Evolutionary conservation across 2,113 vertebrate species (phyloP).

Genomic region (Hydropotes inermis): DNA sequence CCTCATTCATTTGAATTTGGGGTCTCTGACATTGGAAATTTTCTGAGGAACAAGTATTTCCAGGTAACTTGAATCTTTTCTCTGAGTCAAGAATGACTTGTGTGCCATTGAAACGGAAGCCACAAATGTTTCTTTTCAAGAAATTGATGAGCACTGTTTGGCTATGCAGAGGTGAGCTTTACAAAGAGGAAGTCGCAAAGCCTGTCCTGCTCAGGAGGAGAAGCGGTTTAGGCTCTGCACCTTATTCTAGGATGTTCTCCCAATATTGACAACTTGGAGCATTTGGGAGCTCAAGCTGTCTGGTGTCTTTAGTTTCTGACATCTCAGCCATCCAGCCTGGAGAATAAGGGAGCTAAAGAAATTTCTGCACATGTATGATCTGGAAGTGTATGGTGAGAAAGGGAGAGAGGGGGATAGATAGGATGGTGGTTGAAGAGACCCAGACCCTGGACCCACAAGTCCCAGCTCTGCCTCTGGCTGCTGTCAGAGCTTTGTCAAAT

Average conservation of each 20-base stretch:
- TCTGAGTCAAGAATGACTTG: neutral
- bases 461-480: neutral
- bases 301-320: neutral
- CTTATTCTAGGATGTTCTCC: neutral
- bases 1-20: neutral
- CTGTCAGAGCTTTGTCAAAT: neutral
- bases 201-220: neutral
- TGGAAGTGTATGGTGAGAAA: neutral
- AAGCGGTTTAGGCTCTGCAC: neutral
- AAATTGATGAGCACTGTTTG: neutral
- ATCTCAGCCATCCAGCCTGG: neutral
- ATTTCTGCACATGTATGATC: neutral
- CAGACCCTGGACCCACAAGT: neutral
- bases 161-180: neutral
- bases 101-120: neutral
- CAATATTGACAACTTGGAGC: neutral
- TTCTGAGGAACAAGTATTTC: neutral
- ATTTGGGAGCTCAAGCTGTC: neutral
- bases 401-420: rapidly evolving
- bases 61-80: neutral
- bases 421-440: neutral
- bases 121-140: neutral
- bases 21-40: neutral
- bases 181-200: neutral
- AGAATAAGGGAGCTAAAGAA: neutral